phyloP scores from a whole-genome alignment of 2,797 vertebrate genomes.

The Bucorvus abyssinicus region DNA sequence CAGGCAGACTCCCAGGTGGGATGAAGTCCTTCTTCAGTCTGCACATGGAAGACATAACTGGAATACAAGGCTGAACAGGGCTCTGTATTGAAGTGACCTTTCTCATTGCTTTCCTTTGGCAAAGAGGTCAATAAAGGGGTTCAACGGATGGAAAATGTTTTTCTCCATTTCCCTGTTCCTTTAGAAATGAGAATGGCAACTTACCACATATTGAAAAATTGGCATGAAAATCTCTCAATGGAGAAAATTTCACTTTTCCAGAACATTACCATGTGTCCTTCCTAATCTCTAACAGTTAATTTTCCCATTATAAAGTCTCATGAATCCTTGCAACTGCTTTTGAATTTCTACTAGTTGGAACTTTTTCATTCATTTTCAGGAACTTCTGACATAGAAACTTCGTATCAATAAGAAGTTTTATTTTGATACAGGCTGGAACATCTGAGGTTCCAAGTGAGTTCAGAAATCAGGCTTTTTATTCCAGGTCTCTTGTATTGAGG shows the following conservation, averaged over 20 bases:
- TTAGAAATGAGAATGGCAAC: not conserved
- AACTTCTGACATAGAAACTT: not conserved
- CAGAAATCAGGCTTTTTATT: not conserved
- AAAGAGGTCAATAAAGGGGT: not conserved
- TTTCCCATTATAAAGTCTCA: not conserved
- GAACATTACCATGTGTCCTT: not conserved
- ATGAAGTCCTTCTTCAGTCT: not conserved
- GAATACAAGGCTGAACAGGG: rapidly evolving
- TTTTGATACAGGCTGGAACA: not conserved
- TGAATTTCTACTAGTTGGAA: not conserved
- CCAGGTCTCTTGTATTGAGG: not conserved
- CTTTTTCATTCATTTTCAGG: not conserved
- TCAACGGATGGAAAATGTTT: not conserved
- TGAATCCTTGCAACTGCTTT: not conserved
- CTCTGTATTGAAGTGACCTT: not conserved
- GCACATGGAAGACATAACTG: not conserved
- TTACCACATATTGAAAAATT: not conserved
- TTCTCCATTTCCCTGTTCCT: not conserved
- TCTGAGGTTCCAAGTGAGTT: not conserved
- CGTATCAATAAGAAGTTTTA: not conserved
- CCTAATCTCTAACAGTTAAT: not conserved
- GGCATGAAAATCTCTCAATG: not conserved
- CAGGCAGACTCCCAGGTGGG: not conserved
- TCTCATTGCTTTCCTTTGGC: not conserved
- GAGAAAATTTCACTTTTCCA: not conserved